Conservation (phyloP, 2,797 vertebrate genomes). For the Peromyscus eremicus region DNA sequence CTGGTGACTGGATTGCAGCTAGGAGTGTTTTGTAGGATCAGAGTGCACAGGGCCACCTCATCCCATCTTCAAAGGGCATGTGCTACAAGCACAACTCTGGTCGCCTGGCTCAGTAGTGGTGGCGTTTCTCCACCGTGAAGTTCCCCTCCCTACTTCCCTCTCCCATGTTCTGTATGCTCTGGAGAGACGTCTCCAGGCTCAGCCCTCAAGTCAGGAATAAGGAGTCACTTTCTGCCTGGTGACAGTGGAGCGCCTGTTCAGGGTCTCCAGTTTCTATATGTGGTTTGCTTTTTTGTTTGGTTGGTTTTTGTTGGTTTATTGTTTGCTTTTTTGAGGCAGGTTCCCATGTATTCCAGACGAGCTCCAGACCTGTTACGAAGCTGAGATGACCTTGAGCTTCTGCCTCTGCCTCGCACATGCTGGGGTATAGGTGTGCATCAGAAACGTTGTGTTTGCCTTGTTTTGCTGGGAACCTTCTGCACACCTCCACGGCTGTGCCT, state of each 20-base stretch:
- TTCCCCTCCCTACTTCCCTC: fast-evolving
- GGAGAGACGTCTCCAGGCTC: neutral
- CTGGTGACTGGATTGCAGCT: neutral
- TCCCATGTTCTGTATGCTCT: fast-evolving
- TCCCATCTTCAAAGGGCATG: fast-evolving
- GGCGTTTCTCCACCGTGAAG: neutral
- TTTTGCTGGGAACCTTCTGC: neutral
- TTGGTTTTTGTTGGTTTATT: neutral
- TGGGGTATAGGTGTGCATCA: neutral
- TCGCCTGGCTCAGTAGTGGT: neutral
- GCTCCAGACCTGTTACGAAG: neutral
- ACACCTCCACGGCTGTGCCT: neutral
- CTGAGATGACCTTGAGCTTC: neutral
- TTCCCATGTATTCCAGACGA: neutral
- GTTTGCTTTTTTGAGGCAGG: neutral
- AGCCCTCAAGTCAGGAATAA: fast-evolving
- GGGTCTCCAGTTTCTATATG: neutral
- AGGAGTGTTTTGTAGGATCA: neutral
- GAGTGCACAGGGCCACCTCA: fast-evolving
- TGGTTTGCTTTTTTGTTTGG: neutral
- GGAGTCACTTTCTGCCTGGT: fast-evolving
- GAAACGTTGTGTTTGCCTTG: neutral
- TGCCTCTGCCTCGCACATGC: neutral
- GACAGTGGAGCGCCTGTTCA: neutral
- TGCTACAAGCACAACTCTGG: neutral